Evolutionary conservation across 2,113 vertebrate genomes (phyloP), one percentile per base, ranked within the genome.

Genomic region (Drymodes brunneopygia): DNA sequence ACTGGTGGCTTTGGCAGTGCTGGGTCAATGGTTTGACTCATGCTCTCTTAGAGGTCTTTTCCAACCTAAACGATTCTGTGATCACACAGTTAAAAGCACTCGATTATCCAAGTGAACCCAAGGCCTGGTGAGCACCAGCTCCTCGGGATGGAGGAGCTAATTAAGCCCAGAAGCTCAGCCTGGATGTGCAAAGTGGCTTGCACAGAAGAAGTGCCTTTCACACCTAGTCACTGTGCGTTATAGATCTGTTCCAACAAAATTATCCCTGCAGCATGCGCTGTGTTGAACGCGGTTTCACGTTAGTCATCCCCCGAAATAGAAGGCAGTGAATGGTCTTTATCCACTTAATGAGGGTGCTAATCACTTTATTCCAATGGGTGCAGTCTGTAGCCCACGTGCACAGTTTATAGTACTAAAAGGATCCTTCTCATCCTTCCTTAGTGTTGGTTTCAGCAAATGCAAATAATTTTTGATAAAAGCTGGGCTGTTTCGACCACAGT

Each of bases 161-260:
- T 94, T 84, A 86, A 88, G 80, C 16, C 64, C 93, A 93, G 94
- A 14, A 75, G 85, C 90, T 60, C 24, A 72, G 71, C 23, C 64
- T 38, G 85, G 75, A 83, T 84, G 90, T 88, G 91, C 85, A 86
- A 93, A 96, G 91, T n/a, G 93, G 56, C 88, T 93, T 12, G 75
- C 10, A 25, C 86, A 45, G 62, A 29, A 62, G 91, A 93, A 88
- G 48, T 4, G 67, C 35, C 93, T 92, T 94, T 97, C 93, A 92
- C 96, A 96, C 82, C 82, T 62, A 44, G 48, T 81, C 92, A 75
- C 85, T 47, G 84, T 3, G 38, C 72, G 6, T 64, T 78, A 81
- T 9, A 85, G 70, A 95, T 51, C 53, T 87, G 69, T 78, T 96
- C 88, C 80, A 90, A 94, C 90, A 90, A 93, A 96, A 95, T 94